Conservation (phyloP, 1,140 invertebrate species). For the Brachionus manjavacas region DNA sequence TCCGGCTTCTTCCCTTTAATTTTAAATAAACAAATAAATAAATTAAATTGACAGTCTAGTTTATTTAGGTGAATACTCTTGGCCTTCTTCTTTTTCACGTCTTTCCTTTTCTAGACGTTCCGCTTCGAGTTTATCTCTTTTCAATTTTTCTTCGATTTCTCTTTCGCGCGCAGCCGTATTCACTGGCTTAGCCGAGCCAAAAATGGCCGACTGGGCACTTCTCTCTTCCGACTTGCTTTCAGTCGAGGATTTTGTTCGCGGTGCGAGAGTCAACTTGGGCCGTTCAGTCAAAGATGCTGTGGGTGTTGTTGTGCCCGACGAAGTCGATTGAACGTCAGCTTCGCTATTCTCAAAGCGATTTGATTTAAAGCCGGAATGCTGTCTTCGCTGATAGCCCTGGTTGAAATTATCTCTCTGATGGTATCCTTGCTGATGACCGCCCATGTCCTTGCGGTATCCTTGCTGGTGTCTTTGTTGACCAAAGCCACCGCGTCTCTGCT, state of each 20-base stretch:
- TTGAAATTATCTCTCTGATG: background rate
- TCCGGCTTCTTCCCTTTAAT: background rate
- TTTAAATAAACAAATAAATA: background rate
- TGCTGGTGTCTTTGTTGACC: background rate
- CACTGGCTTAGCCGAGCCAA: constrained; percentile 85
- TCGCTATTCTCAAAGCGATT: background rate
- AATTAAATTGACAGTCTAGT: background rate
- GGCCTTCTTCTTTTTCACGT: background rate
- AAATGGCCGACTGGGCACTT: constrained; percentile 61
- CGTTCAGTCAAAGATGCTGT: constrained; percentile 54
- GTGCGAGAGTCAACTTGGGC: constrained; percentile 68
- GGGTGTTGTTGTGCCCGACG: background rate
- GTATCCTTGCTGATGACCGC: background rate
- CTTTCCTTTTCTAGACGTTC: constrained; percentile 30
- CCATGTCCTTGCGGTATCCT: background rate
- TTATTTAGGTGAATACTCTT: background rate
- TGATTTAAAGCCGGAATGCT: background rate
- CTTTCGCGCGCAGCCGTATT: constrained; percentile 76
- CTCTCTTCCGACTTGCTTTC: constrained; percentile 58
- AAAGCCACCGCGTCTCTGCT: background rate
- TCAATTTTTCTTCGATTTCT: constrained; percentile 63
- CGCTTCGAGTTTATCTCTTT: constrained; percentile 47
- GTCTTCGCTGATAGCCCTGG: background rate
- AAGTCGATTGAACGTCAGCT: background rate
- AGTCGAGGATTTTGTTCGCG: constrained; percentile 68